Conservation (phyloP, 2,797 vertebrate species). For the Columba guinea region DNA sequence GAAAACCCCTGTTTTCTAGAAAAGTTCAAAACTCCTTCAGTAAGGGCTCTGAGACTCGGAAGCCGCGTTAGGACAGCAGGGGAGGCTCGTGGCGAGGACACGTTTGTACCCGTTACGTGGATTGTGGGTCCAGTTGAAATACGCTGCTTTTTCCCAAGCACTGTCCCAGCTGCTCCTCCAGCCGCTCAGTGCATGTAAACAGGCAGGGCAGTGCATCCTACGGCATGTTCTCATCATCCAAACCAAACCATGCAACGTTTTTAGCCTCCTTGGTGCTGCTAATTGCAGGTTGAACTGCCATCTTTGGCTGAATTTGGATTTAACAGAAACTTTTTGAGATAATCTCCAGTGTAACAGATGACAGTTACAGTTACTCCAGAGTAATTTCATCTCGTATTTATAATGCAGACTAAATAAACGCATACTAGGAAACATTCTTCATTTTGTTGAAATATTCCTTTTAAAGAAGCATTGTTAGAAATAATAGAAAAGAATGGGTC, state of each 20-base stretch:
- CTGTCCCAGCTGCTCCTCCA: not conserved
- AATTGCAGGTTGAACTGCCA: not conserved
- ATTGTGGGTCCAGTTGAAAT: not conserved
- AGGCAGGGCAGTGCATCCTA: not conserved
- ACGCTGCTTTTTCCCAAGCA: not conserved
- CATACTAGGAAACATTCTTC: not conserved
- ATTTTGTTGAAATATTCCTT: not conserved
- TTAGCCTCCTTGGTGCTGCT: not conserved
- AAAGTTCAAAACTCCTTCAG: not conserved
- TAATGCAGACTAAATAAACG: not conserved
- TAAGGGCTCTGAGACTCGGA: not conserved
- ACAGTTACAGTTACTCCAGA: not conserved
- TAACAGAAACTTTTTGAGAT: not conserved
- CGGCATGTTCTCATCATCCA: not conserved
- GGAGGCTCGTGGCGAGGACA: not conserved
- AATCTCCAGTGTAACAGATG: not conserved
- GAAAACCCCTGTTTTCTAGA: constrained; percentile 3
- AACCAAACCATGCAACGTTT: not conserved
- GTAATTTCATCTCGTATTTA: not conserved
- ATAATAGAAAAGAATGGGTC: not conserved
- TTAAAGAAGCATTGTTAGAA: not conserved
- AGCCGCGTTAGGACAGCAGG: not conserved
- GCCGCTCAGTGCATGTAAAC: not conserved
- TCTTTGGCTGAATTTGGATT: not conserved
- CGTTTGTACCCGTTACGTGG: not conserved